A percentile compares a stretch with the other conserved stretches of the same genome.
Evolutionary conservation across 2,888 invertebrate species (phyloP).

Genomic region (Trichogramma dendrolimi): DNA sequence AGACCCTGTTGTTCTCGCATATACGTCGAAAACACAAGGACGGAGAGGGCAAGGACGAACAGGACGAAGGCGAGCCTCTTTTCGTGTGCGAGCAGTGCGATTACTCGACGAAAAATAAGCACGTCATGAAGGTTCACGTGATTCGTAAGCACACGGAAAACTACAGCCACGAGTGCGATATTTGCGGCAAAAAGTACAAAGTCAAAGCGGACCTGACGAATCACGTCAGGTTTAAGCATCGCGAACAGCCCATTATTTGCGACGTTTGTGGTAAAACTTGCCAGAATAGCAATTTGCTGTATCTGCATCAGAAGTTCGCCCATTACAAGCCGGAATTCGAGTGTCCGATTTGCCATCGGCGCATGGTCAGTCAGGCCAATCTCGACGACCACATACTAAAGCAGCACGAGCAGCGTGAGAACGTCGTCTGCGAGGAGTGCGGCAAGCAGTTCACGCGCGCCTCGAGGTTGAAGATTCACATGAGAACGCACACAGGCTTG

Average conservation of each 20-base stretch:
- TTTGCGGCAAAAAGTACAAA: conserved; percentile 43
- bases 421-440: conserved; percentile 35
- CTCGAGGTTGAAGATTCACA: conserved; percentile 34
- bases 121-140: conserved; percentile 41
- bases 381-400: conserved; percentile 41
- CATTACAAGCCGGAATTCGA: conserved; percentile 44
- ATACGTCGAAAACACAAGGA: conserved; percentile 45
- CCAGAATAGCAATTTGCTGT: conserved; percentile 43
- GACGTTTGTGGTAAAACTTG: conserved; percentile 47
- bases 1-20: conserved; percentile 44
- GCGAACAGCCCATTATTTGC: conserved; percentile 43
- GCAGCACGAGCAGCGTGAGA: conserved; percentile 37
- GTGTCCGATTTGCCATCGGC: conserved; percentile 40
- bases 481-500: conserved; percentile 35
- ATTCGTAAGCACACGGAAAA: conserved; percentile 41
- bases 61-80: neutral
- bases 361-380: conserved; percentile 43
- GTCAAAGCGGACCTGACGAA: conserved; percentile 46
- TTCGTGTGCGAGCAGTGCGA: conserved; percentile 35
- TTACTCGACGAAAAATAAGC: conserved; percentile 39
- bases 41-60: conserved; percentile 3
- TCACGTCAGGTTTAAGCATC: conserved; percentile 44
- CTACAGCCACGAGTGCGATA: conserved; percentile 41
- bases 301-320: conserved; percentile 45
- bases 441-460: conserved; percentile 36